Evolutionary conservation across 1,140 invertebrate genomes (phyloP).

Genomic region (Chironomus tepperi): DNA sequence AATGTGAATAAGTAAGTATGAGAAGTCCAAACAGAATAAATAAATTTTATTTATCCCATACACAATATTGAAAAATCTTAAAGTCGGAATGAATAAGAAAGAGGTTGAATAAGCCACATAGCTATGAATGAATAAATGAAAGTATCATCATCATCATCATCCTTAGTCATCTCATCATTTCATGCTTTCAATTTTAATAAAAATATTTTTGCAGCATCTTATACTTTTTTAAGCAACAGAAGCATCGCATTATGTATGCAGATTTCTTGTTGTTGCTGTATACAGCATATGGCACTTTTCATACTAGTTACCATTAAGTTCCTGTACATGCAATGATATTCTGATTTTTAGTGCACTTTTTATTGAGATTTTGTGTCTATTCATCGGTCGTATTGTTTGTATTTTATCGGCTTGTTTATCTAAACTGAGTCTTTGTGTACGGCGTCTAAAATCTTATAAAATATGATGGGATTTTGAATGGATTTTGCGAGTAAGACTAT

Average conservation of each 20-base stretch:
- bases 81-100: background rate
- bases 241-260: background rate
- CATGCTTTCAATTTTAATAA: background rate
- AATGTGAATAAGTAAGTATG: background rate
- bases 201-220: conserved; percentile 8
- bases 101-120: background rate
- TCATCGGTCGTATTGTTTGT: too few species aligned
- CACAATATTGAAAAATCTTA: background rate
- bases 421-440: too few species aligned
- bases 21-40: background rate
- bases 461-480: too few species aligned
- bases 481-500: too few species aligned
- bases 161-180: background rate
- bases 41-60: background rate
- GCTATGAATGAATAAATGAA: background rate
- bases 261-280: background rate
- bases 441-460: too few species aligned
- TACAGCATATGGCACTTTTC: background rate
- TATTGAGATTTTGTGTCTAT: too few species aligned
- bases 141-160: background rate
- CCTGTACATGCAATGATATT: too few species aligned
- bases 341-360: too few species aligned
- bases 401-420: too few species aligned
- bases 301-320: background rate
- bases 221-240: background rate